Evolutionary conservation across 1,140 invertebrate genomes (phyloP).

Genomic region (Dendroctonus valens): DNA sequence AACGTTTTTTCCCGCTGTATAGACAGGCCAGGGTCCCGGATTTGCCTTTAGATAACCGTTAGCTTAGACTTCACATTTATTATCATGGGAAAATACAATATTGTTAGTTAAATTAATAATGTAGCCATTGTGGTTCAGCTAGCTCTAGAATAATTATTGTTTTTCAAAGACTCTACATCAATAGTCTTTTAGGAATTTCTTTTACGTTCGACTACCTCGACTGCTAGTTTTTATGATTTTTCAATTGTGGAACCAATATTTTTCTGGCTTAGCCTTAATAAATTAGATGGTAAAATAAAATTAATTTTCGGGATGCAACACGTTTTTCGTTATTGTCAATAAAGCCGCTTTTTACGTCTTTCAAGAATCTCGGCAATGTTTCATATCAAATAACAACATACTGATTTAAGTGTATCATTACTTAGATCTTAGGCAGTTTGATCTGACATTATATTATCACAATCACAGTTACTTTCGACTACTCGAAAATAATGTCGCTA

Average conservation of each 20-base stretch:
- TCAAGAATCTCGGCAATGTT: neutral
- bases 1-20: slow-evolving; percentile 30
- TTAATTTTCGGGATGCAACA: neutral
- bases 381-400: neutral
- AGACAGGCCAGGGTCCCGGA: slow-evolving; percentile 39
- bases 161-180: slow-evolving; percentile 35
- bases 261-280: neutral
- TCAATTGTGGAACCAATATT: slow-evolving; percentile 1
- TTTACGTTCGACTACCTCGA: neutral
- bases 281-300: neutral
- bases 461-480: neutral
- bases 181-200: slow-evolving; percentile 3
- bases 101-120: slow-evolving; percentile 51
- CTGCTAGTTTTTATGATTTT: neutral
- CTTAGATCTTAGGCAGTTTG: neutral
- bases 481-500: no score
- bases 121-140: slow-evolving; percentile 50
- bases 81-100: slow-evolving; percentile 38
- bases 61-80: slow-evolving; percentile 16
- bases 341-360: neutral
- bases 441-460: neutral
- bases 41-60: slow-evolving; percentile 6
- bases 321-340: neutral
- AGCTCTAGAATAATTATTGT: slow-evolving; percentile 43
- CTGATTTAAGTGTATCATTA: neutral